These are phyloP conservation scores for Rhineura floridana DNA, from an alignment of 2,113 vertebrate genomes.

Conservation along the genomic window DNA sequence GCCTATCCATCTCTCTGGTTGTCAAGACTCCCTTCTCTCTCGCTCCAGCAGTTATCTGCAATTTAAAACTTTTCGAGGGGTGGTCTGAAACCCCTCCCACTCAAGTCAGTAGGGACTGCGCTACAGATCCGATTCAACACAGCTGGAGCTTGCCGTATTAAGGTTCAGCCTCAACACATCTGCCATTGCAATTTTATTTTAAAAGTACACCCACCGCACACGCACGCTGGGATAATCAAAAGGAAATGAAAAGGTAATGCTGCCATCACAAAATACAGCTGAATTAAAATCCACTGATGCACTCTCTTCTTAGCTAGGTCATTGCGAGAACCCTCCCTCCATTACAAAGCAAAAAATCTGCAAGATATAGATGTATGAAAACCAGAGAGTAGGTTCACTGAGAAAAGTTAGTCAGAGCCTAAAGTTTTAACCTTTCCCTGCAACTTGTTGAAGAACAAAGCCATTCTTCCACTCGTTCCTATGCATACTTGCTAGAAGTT, in stretches of 20 bases:
- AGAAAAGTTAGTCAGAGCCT: not conserved
- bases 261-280: not conserved
- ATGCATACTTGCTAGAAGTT: not conserved
- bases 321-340: too few relatives aligned
- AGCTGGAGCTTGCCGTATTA: not conserved
- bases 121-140: not conserved
- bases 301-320: too few relatives aligned
- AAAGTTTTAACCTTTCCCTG: not conserved
- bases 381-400: not conserved
- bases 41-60: not conserved
- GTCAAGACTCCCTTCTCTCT: not conserved
- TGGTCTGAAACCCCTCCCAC: not conserved
- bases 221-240: not conserved
- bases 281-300: not conserved
- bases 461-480: not conserved
- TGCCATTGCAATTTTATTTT: not conserved
- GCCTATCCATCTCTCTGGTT: not conserved
- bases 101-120: not conserved
- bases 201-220: slow-evolving; percentile 16
- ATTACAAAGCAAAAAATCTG: not conserved
- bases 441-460: slow-evolving; percentile 9
- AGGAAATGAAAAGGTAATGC: too few relatives aligned
- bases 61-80: not conserved
- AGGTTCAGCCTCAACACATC: not conserved
- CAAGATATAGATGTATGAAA: not conserved